phyloP scores from a whole-genome alignment of 2,888 invertebrate genomes.

The Teinopalpus imperialis region DNA sequence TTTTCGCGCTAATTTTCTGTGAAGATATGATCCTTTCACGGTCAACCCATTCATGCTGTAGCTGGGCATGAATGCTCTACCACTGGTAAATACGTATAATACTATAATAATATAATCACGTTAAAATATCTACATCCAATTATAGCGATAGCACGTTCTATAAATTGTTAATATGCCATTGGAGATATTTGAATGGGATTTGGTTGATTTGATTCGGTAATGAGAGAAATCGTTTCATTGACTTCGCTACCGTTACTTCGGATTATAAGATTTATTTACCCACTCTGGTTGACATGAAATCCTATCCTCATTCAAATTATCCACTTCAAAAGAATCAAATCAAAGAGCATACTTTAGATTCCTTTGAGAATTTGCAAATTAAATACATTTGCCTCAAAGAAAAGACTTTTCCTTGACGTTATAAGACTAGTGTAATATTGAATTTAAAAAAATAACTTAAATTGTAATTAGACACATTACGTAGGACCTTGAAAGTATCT shows the following conservation, averaged over 20 bases:
- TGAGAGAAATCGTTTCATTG: slow-evolving; percentile 35
- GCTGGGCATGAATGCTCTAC: too few relatives aligned
- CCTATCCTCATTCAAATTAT: slow-evolving; percentile 4
- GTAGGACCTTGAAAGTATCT: too few relatives aligned
- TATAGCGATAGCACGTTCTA: slow-evolving; percentile 33
- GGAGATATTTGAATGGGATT: slow-evolving; percentile 34
- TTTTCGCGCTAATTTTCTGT: too few relatives aligned
- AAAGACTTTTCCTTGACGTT: too few relatives aligned
- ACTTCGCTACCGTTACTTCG: slow-evolving; percentile 35
- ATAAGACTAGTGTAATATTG: too few relatives aligned
- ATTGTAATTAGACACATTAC: too few relatives aligned
- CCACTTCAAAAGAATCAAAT: slow-evolving; percentile 7
- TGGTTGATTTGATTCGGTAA: slow-evolving; percentile 42
- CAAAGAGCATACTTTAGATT: slow-evolving; percentile 6
- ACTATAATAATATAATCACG: not conserved
- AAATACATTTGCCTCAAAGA: too few relatives aligned
- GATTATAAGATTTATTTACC: slow-evolving; percentile 16
- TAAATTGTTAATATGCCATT: too few relatives aligned
- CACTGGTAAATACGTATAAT: not conserved
- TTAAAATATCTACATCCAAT: slow-evolving; percentile 34
- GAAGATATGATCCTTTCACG: too few relatives aligned
- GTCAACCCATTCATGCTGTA: too few relatives aligned
- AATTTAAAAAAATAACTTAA: too few relatives aligned
- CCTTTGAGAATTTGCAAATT: not conserved
- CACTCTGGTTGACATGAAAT: slow-evolving; percentile 18